Evolutionary conservation across 2,797 vertebrate species (phyloP), one percentile per base, ranked within the genome.

Genomic region (Channa striata): DNA sequence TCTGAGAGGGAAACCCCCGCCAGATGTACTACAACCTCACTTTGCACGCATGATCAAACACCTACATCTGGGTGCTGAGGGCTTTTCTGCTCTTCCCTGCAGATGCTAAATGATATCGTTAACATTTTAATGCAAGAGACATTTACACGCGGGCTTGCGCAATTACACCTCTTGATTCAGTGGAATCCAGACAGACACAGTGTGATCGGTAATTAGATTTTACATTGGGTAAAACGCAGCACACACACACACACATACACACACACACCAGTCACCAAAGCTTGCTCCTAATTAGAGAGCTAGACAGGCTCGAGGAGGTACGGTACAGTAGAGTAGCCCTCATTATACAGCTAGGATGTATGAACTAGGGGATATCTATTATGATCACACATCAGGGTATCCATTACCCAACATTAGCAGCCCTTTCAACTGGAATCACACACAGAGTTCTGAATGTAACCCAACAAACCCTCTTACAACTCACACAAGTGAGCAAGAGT

Each of bases 181-280:
- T 85, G 88, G 81, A 91, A 93, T 91, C 87, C 87, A 87, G 88
- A 91, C 90, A 90, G 88, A 92, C 89, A 90, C 87, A 85, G 89
- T 86, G 90, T 91, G 92, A 93, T 93, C 87, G 67, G 91, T 93
- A 94, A 94, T 94, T 94, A 93, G 88, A 92, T 93, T 94, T 92
- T 90, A 91, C 92, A 92, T 91, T 84, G 85, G 85, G 81, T 78
- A 85, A 86, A 86, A 88, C 59, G 51, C 64, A 82, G 59, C 78
- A 46, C 62, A 62, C 66, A 63, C 46, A 66, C 47, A 40, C 60
- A 48, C 65, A 62, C 66, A 63, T 42, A 66, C 47, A 44, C 60
- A 48, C 65, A 54, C 65, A 67, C 61, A 54, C 74, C 14, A 81
- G 87, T 89, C 85, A 81, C 89, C 76, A 74, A 86, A 89, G 91